Evolutionary conservation across 2,888 invertebrate genomes (phyloP).

Genomic region (Gibbula magus): DNA sequence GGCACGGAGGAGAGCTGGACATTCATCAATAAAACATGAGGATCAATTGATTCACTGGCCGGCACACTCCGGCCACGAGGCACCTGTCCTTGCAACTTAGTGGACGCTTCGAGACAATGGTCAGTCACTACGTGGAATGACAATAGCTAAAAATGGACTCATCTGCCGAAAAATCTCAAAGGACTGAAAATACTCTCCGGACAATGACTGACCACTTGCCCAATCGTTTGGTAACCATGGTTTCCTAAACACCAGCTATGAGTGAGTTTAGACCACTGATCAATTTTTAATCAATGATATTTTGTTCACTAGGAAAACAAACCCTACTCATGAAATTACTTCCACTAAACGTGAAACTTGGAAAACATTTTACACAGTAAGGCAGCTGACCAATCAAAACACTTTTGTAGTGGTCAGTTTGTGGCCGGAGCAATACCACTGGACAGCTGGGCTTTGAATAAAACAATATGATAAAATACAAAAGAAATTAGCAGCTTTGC

Average conservation of each 20-base stretch:
- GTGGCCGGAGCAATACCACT: not conserved
- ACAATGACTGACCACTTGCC: constrained; percentile 28
- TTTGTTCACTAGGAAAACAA: constrained; percentile 26
- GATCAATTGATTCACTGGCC: constrained; percentile 6
- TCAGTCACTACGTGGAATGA: constrained; percentile 11
- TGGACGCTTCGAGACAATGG: constrained; percentile 25
- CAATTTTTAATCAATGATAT: constrained; percentile 31
- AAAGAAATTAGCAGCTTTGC: constrained; percentile 18
- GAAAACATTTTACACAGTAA: not conserved
- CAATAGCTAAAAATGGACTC: constrained; percentile 29
- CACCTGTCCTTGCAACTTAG: constrained; percentile 24
- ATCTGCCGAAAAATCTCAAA: constrained; percentile 26
- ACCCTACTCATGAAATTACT: constrained; percentile 13
- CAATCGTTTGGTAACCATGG: constrained; percentile 25
- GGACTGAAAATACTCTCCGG: constrained; percentile 26
- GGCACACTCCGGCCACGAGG: constrained; percentile 10
- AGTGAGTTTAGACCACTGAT: constrained; percentile 23
- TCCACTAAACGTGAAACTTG: not conserved
- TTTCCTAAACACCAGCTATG: constrained; percentile 10
- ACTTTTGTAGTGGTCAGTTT: constrained; percentile 25
- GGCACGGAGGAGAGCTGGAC: not conserved
- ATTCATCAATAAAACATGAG: constrained; percentile 15
- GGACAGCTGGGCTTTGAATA: constrained; percentile 16
- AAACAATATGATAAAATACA: constrained; percentile 11
- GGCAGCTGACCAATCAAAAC: constrained; percentile 23